These are phyloP conservation scores for Pinctada fucata DNA, from an alignment of 2,888 invertebrate genomes.

Conservation along the genomic window DNA sequence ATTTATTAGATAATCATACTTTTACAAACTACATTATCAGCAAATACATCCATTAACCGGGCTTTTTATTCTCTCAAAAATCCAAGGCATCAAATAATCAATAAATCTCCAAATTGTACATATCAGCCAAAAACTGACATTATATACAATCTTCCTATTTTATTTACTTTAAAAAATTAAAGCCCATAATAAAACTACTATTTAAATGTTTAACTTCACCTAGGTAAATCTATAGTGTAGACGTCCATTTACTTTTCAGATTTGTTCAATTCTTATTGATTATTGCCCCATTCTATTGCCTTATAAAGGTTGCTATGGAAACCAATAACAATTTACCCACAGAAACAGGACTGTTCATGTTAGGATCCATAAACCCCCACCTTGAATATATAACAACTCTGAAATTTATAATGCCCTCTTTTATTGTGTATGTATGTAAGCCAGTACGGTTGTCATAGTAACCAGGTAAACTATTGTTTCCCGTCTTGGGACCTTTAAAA, in stretches of 20 bases:
- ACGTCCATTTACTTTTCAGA: slow-evolving; percentile 14
- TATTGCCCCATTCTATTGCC: slow-evolving; percentile 40
- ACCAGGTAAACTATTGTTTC: slow-evolving; percentile 52
- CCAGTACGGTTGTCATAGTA: slow-evolving; percentile 48
- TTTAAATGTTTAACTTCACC: slow-evolving; percentile 3
- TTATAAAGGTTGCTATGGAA: slow-evolving; percentile 54
- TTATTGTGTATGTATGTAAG: slow-evolving; percentile 22
- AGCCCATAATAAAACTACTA: not conserved
- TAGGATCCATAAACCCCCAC: slow-evolving; percentile 31
- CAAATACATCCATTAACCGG: too few relatives aligned
- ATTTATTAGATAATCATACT: too few relatives aligned
- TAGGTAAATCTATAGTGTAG: not conserved
- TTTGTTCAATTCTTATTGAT: slow-evolving; percentile 66
- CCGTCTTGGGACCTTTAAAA: slow-evolving; percentile 35
- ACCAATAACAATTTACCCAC: slow-evolving; percentile 35
- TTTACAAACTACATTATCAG: too few relatives aligned
- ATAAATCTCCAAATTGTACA: too few relatives aligned
- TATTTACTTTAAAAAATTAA: not conserved
- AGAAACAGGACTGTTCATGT: slow-evolving; percentile 35
- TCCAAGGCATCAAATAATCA: too few relatives aligned
- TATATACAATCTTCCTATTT: not conserved
- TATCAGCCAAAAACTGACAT: too few relatives aligned
- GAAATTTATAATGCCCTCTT: slow-evolving; percentile 23
- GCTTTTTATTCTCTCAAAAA: too few relatives aligned
- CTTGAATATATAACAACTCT: slow-evolving; percentile 36